Percentiles rank a stretch among this genome's conserved stretches.
Conservation (phyloP, 2,797 vertebrate genomes). For the Tenualosa thibaudeaui region DNA sequence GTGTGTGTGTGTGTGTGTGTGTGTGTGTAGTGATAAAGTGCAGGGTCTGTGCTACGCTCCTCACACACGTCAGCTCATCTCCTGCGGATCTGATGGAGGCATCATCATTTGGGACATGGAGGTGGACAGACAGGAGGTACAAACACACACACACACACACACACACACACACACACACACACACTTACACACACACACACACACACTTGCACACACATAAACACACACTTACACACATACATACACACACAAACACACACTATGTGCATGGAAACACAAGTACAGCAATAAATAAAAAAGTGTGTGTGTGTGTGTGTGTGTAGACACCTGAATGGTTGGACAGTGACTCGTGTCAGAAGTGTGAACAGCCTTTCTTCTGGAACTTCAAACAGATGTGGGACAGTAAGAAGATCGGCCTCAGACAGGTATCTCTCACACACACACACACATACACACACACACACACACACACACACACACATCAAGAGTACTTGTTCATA, state of each 20-base stretch:
- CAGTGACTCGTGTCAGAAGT: conserved; percentile 98
- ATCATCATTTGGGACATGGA: conserved; percentile 99
- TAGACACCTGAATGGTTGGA: conserved; percentile 97
- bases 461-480: conserved; percentile 12
- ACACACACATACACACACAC: neutral
- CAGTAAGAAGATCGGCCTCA: conserved; percentile 95
- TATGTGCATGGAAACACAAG: too few relatives aligned
- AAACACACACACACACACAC: conserved; percentile 13
- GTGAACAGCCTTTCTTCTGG: conserved; percentile 99
- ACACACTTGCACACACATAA: neutral
- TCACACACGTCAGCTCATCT: conserved; percentile 95
- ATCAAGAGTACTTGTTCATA: too few relatives aligned
- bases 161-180: neutral
- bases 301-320: conserved; percentile 26
- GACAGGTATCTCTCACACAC: conserved; percentile 79
- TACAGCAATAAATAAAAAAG: neutral
- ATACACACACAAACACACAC: neutral
- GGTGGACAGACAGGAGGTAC: conserved; percentile 93
- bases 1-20: conserved; percentile 31
- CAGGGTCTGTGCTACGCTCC: conserved; percentile 93
- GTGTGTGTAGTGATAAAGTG: conserved; percentile 84
- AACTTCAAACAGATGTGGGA: conserved; percentile 99
- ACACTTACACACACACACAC: conserved; percentile 10
- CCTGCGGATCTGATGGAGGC: conserved; percentile 90
- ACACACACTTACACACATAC: conserved; percentile 8